Evolutionary conservation across 2,797 vertebrate genomes (phyloP), one percentile per base, ranked within the genome.

Genomic region (Cirrhinus mrigala): DNA sequence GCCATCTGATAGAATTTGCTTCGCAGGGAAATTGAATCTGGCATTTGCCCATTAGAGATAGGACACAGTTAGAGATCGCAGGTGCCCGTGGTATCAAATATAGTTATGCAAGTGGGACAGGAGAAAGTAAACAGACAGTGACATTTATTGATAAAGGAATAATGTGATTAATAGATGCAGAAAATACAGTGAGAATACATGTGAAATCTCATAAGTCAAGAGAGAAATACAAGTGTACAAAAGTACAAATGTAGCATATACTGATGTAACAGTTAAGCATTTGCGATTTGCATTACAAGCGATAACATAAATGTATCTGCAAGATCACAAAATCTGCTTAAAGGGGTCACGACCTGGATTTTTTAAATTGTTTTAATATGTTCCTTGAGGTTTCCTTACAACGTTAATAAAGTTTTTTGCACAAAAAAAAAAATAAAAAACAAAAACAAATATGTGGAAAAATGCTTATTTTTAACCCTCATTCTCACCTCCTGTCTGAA

Each of bases 1-100:
- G 20, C 66, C 50, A 77, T 58, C 29, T 52, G 66, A 86, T 29
- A 40, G 29, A 73, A 71, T 83, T 46, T 87, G 81, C 56, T 79
- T 52, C 6, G 68, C 56, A 83, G 14, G 56, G 66, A 68, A 79
- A 83, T 79, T 48, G 50, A 83, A 74, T 69, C 56, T 64, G 44
- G 58, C 29, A 37, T 44, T 18, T 70, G 58, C 16, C n/a, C 20
- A 64, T 64, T 22, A 40, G 48, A 77, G 75, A 70, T 22, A 58
- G 50, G 33, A 58, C 50, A 84, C 60, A 37, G 62, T 52, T 83
- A 66, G 29, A 4, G 20, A 62, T 11, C 11, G 20, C 44, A 74
- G 6, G 10, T 29, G 24, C 44, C 20, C 0, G 8, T 60, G 54
- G 12, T 27, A 22, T 58, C 18, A 29, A 46, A 60, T 44, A 78